These are phyloP conservation scores for Hozukius guyotensis DNA, from an alignment of 2,797 vertebrate genomes.

Conservation along the genomic window DNA sequence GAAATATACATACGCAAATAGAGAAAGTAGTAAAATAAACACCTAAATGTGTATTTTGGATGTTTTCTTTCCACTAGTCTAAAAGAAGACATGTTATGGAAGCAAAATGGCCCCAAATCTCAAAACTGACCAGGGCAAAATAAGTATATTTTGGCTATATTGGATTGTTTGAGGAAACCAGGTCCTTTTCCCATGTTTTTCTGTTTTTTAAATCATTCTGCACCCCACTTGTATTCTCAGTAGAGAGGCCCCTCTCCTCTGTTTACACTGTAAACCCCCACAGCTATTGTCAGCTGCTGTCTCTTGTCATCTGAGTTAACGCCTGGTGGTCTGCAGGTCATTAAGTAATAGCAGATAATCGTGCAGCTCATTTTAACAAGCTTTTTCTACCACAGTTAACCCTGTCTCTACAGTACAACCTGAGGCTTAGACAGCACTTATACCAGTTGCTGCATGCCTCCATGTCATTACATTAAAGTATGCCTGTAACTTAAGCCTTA, in stretches of 20 bases:
- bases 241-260: neutral
- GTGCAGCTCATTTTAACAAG: slow-evolving; percentile 59
- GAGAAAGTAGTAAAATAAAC: too few relatives aligned
- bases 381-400: slow-evolving; percentile 33
- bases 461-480: slow-evolving; percentile 46
- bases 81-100: too few relatives aligned
- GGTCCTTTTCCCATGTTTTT: neutral
- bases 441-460: slow-evolving; percentile 52
- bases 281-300: slow-evolving; percentile 43
- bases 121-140: too few relatives aligned
- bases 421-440: slow-evolving; percentile 36
- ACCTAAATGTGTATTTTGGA: too few relatives aligned
- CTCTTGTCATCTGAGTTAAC: slow-evolving; percentile 13
- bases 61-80: too few relatives aligned
- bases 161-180: neutral
- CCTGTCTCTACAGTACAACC: slow-evolving; percentile 6
- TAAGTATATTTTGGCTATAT: too few relatives aligned
- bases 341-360: slow-evolving; percentile 38
- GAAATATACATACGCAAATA: too few relatives aligned
- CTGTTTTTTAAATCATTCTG: neutral
- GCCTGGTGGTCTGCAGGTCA: slow-evolving; percentile 3
- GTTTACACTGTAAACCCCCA: slow-evolving; percentile 10
- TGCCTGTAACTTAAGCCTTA: slow-evolving; percentile 40
- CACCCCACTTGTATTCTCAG: neutral
- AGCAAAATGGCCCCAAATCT: too few relatives aligned